Evolutionary conservation across 2,888 invertebrate species (phyloP).

Genomic region (Thymelicus acteon): DNA sequence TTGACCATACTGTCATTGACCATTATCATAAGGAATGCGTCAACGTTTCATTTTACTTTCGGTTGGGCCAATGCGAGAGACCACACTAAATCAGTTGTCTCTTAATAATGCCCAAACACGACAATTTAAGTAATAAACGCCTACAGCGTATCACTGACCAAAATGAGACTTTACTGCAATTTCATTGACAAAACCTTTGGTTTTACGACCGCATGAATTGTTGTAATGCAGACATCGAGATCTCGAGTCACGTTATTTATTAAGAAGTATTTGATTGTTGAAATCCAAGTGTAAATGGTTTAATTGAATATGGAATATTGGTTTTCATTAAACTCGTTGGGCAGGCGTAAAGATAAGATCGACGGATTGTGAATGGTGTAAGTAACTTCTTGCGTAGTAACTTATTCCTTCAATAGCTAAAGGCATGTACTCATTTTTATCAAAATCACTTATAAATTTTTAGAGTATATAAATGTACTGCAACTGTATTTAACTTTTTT

Average conservation of each 20-base stretch:
- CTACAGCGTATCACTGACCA: slow-evolving; percentile 50
- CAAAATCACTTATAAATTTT: not conserved
- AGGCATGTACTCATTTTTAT: not conserved
- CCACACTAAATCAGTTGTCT: slow-evolving; percentile 37
- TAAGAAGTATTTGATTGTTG: slow-evolving; percentile 36
- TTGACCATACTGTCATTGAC: slow-evolving; percentile 12
- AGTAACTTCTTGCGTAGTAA: slow-evolving; percentile 9
- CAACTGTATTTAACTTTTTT: no score
- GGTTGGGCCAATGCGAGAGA: slow-evolving; percentile 23
- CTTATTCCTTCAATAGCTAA: not conserved
- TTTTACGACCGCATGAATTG: slow-evolving; percentile 48
- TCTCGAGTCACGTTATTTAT: slow-evolving; percentile 9
- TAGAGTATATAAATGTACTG: not conserved
- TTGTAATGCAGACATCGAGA: slow-evolving; percentile 51
- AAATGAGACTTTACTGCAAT: slow-evolving; percentile 49
- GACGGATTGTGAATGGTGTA: slow-evolving; percentile 27
- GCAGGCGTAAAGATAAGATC: slow-evolving; percentile 41
- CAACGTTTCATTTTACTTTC: slow-evolving; percentile 15
- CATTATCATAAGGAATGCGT: slow-evolving; percentile 9
- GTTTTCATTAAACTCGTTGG: slow-evolving; percentile 43
- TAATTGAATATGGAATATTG: slow-evolving; percentile 39
- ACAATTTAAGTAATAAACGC: slow-evolving; percentile 52
- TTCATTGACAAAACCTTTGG: slow-evolving; percentile 60
- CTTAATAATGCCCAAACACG: slow-evolving; percentile 37
- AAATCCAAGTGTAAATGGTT: slow-evolving; percentile 30